Evolutionary conservation across 2,888 invertebrate genomes (phyloP).

Genomic region (Harpagoxenus sublaevis): DNA sequence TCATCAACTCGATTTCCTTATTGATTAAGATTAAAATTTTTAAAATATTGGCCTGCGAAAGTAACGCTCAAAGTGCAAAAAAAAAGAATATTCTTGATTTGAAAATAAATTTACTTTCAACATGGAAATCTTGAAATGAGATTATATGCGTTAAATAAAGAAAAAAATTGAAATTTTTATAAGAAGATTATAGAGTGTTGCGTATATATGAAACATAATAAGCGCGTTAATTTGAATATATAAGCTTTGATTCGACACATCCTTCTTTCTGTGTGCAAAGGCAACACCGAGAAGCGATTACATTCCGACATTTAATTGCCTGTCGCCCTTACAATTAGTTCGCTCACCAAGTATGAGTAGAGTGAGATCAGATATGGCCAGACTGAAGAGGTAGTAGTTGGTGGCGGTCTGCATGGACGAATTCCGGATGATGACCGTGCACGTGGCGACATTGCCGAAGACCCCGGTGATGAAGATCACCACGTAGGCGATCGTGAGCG

Average conservation of each 20-base stretch:
- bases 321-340: background rate
- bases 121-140: too few relatives aligned
- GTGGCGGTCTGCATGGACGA: conserved; percentile 95
- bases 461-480: conserved; percentile 94
- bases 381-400: conserved; percentile 96
- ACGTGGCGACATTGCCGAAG: conserved; percentile 94
- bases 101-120: too few relatives aligned
- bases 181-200: too few relatives aligned
- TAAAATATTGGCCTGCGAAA: background rate
- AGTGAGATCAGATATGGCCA: conserved; percentile 95
- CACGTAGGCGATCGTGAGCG: conserved; percentile 91
- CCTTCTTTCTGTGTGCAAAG: background rate
- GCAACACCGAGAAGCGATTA: background rate
- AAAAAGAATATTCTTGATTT: too few relatives aligned
- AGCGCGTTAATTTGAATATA: too few relatives aligned
- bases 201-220: too few relatives aligned
- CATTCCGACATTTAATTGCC: background rate
- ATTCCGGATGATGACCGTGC: conserved; percentile 94
- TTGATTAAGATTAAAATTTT: background rate
- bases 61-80: background rate
- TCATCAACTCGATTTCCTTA: background rate
- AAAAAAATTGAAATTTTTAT: too few relatives aligned
- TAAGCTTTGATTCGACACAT: too few relatives aligned
- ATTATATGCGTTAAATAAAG: too few relatives aligned
- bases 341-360: conserved; percentile 93